Evolutionary conservation across 2,113 vertebrate genomes (phyloP), one percentile per base, ranked within the genome.

Genomic region (Lontra canadensis): DNA sequence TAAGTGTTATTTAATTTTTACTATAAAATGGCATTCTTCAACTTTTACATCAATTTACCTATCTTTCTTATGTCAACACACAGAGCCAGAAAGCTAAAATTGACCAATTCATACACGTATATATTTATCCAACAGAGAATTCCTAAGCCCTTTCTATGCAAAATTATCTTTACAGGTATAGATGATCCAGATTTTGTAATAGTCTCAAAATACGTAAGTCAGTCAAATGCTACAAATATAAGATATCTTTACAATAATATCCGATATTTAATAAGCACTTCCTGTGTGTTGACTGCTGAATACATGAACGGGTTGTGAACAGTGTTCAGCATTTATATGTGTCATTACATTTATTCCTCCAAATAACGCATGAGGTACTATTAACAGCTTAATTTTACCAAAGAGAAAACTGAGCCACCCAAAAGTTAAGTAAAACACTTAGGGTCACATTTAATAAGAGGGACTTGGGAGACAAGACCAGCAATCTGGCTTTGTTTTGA

Each of bases 101-200:
- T 83, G 8, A 91, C 42, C 76, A 36, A 76, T 63, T 55, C 20
- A 57, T 59, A 36, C 3, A 80, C 8, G 25, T 52, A 78, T 42
- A 20, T 90, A 83, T 88, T 87, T 78, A 79, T 90, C 23, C 44
- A 92, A 79, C 12, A 63, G 7, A 84, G 34, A 96, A 84, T 74
- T 69, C 36, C 36, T 81, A 74, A 87, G 69, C 12, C 3, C 18
- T 21, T 94, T 25, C 47, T 59, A 80, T 52, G 4, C 29, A 92
- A 78, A 90, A 67, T 92, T 79, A 31, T 88, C 31, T 92, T 93
- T 69, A 79, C 4, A 44, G 36, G 12, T 3, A 0, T 78, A 83
- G 29, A 55, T 67, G 21, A 67, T 81, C 42, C 31, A 21, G 20
- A 90, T 83, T 84, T 84, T n/a, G 71, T 90, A 21, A 86, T 49